Evolutionary conservation across 2,797 vertebrate species (phyloP), one percentile per base, ranked within the genome.

Genomic region (Xiphorhynchus erythropygius): DNA sequence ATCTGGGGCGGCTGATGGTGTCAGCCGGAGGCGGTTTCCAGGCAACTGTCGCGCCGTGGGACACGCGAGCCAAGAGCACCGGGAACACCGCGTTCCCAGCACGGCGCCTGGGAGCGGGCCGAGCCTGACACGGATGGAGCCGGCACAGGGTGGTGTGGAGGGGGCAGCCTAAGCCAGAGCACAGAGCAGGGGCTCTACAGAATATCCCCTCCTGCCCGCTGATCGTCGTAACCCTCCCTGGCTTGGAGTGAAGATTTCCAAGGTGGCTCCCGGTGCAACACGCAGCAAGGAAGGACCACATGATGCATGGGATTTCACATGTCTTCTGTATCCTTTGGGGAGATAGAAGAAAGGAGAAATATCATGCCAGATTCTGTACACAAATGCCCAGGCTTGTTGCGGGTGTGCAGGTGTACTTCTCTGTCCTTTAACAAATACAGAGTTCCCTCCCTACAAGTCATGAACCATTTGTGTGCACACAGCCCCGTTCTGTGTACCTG

Each of bases 21-120:
- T 91, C 94, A 97, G 93, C 93, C 55, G 84, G 82, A 96, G 96
- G 93, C 84, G 80, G 97, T 96, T 94, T 95, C 96, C 96, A 96
- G 82, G 97, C 95, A 97, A 97, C 97, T 71, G 80, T 87, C 25
- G 37, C 18, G 65, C 84, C 5, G 52, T 60, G 92, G 95, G 96
- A 95, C 94, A 81, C 21, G 39, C n/a, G 7, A 94, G 86, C 82
- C 30, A 11, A 46, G 90, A 95, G 69, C 91, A 57, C 56, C 19
- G 8, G 86, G 94, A 92, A 95, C 94, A 44, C 37, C 2, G 30
- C 2, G 69, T 97, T 96, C 96, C 19, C 37, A 1, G 52, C 2
- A 13, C 47, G 4, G n/a, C 1, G 13, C 52, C 85, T 9, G 68
- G 17, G 47, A 67, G 55, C 67, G 22, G 32, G 18, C 56, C 4